These are phyloP conservation scores for Pseudococcus viburni DNA, from an alignment of 2,888 invertebrate genomes.

Conservation along the genomic window DNA sequence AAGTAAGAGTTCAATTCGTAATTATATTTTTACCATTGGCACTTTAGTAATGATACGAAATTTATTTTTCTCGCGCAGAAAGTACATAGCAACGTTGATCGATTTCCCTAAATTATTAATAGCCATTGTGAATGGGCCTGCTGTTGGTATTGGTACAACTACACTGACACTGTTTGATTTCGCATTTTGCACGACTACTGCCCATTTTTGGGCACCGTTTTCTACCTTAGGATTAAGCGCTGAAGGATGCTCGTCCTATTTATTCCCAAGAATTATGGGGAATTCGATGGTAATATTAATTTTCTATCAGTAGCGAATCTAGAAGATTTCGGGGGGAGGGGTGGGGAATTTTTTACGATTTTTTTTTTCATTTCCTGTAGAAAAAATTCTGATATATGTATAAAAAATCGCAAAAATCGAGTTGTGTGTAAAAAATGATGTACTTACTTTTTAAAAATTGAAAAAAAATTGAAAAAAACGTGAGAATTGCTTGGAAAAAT, in stretches of 20 bases:
- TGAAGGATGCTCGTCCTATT: slow-evolving; percentile 90
- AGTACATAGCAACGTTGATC: slow-evolving; percentile 55
- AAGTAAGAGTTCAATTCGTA: not conserved
- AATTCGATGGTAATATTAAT: slow-evolving; percentile 78
- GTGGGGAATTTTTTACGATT: too few relatives aligned
- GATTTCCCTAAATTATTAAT: slow-evolving; percentile 84
- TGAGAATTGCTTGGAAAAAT: too few relatives aligned
- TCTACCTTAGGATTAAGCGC: slow-evolving; percentile 86
- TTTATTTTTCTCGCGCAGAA: not conserved
- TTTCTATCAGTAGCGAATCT: too few relatives aligned
- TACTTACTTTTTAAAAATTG: too few relatives aligned
- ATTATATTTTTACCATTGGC: too few relatives aligned
- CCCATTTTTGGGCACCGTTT: slow-evolving; percentile 92
- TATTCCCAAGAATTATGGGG: slow-evolving; percentile 89
- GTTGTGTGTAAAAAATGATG: too few relatives aligned
- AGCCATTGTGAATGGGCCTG: slow-evolving; percentile 93
- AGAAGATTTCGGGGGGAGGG: too few relatives aligned
- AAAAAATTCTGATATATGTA: too few relatives aligned
- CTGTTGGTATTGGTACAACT: slow-evolving; percentile 91
- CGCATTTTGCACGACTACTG: slow-evolving; percentile 88
- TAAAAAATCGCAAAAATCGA: too few relatives aligned
- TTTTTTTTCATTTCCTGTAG: too few relatives aligned
- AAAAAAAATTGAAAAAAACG: too few relatives aligned
- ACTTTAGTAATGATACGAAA: not conserved
- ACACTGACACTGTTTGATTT: slow-evolving; percentile 88